These are phyloP conservation scores for Sitta carolinensis DNA, from an alignment of 2,797 vertebrate genomes.

Conservation along the genomic window DNA sequence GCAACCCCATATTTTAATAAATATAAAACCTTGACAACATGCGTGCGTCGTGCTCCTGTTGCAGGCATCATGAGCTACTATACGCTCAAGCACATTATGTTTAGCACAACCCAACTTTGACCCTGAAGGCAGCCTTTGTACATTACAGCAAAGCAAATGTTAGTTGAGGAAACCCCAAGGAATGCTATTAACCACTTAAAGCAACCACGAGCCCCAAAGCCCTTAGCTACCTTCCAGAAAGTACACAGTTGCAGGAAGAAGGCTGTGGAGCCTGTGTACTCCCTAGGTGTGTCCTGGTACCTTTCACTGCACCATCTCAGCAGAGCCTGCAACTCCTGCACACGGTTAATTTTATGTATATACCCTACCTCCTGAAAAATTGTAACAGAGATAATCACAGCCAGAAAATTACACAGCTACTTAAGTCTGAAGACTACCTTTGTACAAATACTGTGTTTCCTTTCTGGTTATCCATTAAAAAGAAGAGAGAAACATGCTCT, in stretches of 20 bases:
- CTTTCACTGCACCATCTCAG: background rate
- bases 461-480: background rate
- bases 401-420: background rate
- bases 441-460: background rate
- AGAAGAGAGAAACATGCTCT: background rate
- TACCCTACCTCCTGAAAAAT: background rate
- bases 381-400: background rate
- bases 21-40: background rate
- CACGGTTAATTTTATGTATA: background rate
- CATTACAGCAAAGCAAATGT: background rate
- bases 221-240: background rate
- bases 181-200: background rate
- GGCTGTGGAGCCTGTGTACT: background rate
- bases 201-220: background rate
- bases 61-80: background rate
- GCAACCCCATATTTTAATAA: background rate
- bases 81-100: accelerated
- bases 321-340: background rate
- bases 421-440: background rate
- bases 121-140: background rate
- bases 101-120: background rate
- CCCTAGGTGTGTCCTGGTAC: background rate
- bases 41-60: accelerated
- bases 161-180: background rate
- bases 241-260: background rate